phyloP scores from a whole-genome alignment of 2,888 invertebrate species.

The Hartigia nigra region DNA sequence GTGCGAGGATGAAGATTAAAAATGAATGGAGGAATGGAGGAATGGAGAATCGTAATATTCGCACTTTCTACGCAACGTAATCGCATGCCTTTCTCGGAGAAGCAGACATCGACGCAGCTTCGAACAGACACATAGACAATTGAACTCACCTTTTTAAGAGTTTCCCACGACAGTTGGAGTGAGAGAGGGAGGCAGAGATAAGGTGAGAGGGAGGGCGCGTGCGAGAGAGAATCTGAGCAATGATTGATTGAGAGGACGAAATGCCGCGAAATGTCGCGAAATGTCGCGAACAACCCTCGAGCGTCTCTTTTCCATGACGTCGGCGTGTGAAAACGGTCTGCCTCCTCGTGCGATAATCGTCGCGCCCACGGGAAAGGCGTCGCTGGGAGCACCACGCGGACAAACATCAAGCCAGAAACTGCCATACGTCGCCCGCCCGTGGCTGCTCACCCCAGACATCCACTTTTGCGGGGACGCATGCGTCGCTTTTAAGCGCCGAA shows the following conservation, averaged over 20 bases:
- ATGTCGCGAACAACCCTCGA: background rate
- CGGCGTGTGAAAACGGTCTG: background rate
- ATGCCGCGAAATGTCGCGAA: background rate
- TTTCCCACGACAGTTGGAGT: background rate
- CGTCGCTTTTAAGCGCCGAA: conserved; percentile 57
- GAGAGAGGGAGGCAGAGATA: background rate
- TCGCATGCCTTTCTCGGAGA: background rate
- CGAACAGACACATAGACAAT: background rate
- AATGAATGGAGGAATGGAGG: too few relatives aligned
- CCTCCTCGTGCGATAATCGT: conserved; percentile 21
- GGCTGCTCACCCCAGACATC: conserved; percentile 54
- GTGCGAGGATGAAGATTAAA: background rate
- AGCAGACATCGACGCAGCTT: background rate
- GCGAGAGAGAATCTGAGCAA: background rate
- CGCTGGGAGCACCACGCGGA: conserved; percentile 52
- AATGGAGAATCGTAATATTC: too few relatives aligned
- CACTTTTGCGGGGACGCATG: conserved; percentile 53
- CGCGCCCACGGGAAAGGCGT: conserved; percentile 16
- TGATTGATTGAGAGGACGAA: background rate
- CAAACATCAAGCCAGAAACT: conserved; percentile 65
- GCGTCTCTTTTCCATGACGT: background rate
- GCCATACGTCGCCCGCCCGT: conserved; percentile 57
- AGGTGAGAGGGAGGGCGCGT: background rate
- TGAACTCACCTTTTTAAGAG: background rate
- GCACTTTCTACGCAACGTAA: background rate